phyloP scores from a whole-genome alignment of 2,797 vertebrate genomes.

The Mus caroli region DNA sequence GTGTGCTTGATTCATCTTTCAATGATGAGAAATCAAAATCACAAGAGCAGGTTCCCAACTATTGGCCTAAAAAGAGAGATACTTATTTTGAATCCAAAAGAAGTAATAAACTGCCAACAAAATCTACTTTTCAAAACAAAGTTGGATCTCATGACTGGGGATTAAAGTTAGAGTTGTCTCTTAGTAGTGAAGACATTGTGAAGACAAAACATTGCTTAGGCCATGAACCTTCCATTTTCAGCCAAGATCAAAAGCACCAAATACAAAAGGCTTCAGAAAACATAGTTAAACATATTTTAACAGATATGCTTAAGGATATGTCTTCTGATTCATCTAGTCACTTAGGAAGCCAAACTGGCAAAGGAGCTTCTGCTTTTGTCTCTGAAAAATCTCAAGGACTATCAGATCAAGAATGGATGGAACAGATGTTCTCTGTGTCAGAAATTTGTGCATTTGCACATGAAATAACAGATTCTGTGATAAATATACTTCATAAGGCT shows the following conservation, averaged over 20 bases:
- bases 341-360: neutral
- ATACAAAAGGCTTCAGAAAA: constrained; percentile 78
- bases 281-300: constrained; percentile 69
- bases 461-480: constrained; percentile 79
- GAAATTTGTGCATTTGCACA: constrained; percentile 72
- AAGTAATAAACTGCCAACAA: constrained; percentile 15
- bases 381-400: constrained; percentile 38
- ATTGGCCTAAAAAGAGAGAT: constrained; percentile 16
- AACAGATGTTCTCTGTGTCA: constrained; percentile 72
- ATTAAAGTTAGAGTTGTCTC: constrained; percentile 25
- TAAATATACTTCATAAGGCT: constrained; percentile 77
- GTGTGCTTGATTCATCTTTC: constrained; percentile 72
- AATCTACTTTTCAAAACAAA: neutral
- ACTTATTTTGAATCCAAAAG: constrained; percentile 32
- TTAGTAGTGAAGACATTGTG: constrained; percentile 45
- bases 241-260: constrained; percentile 74
- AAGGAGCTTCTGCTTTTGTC: neutral
- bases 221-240: constrained; percentile 63
- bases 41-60: neutral
- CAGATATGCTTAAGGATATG: constrained; percentile 69
- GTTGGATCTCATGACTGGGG: neutral
- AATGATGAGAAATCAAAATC: constrained; percentile 58
- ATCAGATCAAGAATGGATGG: constrained; percentile 55
- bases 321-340: neutral
- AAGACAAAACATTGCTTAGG: neutral